phyloP scores from a whole-genome alignment of 2,888 invertebrate genomes.

The Pheosia gnoma region DNA sequence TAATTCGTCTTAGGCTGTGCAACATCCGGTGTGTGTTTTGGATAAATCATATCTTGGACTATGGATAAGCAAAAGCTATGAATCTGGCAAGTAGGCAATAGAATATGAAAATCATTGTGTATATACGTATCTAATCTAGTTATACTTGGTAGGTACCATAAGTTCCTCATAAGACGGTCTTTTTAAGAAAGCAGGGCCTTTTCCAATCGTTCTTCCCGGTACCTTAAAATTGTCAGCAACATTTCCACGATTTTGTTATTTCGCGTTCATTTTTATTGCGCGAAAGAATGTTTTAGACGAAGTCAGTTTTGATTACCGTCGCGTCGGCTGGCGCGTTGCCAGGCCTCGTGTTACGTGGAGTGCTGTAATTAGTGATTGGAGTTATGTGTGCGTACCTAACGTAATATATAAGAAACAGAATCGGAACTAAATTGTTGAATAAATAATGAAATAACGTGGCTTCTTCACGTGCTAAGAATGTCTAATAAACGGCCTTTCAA shows the following conservation, averaged over 20 bases:
- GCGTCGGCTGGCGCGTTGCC: slow-evolving; percentile 27
- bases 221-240: slow-evolving; percentile 3
- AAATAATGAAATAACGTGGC: too few relatives aligned
- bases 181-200: too few relatives aligned
- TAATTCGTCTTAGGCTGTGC: slow-evolving; percentile 36
- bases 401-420: slow-evolving; percentile 10
- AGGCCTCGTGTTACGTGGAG: slow-evolving; percentile 17
- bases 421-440: not conserved
- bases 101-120: too few relatives aligned
- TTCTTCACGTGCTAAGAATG: too few relatives aligned
- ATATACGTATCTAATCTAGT: too few relatives aligned
- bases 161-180: too few relatives aligned
- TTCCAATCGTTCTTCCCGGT: too few relatives aligned
- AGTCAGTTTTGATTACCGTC: slow-evolving; percentile 29
- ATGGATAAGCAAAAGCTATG: not conserved
- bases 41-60: slow-evolving; percentile 18
- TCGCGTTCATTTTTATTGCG: slow-evolving; percentile 25
- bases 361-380: slow-evolving; percentile 20
- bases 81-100: not conserved
- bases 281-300: slow-evolving; percentile 28
- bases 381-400: slow-evolving; percentile 7
- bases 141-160: too few relatives aligned
- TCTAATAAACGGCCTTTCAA: too few relatives aligned
- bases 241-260: slow-evolving; percentile 20
- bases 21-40: slow-evolving; percentile 43